Conservation (phyloP, 2,888 invertebrate genomes). For the Trissolcus brochymenae region DNA sequence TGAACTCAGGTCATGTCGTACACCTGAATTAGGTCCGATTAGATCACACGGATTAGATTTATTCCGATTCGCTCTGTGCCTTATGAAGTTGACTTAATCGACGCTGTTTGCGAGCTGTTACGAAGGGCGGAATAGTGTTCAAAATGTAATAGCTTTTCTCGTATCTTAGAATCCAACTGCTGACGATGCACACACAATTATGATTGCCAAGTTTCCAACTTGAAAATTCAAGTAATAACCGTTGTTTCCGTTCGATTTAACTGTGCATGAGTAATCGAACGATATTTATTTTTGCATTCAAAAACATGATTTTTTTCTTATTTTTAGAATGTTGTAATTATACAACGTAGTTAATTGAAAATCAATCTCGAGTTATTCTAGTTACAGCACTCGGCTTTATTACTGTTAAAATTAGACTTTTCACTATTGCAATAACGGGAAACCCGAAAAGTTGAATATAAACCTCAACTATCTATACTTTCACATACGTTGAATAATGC, state of each 20-base stretch:
- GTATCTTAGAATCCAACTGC: conserved; percentile 10
- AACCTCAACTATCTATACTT: not conserved
- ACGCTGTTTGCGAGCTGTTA: conserved; percentile 20
- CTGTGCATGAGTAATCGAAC: no score
- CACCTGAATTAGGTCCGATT: conserved; percentile 27
- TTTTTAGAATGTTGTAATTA: no score
- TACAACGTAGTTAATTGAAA: no score
- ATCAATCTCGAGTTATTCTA: no score
- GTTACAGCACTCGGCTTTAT: no score
- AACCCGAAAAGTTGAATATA: not conserved
- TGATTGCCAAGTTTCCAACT: conserved; percentile 7
- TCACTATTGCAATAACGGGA: not conserved
- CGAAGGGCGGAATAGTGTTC: not conserved
- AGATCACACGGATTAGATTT: conserved; percentile 26
- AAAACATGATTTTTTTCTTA: no score
- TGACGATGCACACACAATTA: conserved; percentile 1
- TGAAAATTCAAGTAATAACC: not conserved
- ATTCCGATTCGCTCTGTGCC: conserved; percentile 24
- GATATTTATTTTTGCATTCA: no score
- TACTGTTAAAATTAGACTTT: no score
- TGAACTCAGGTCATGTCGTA: conserved; percentile 20
- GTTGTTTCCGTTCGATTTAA: not conserved
- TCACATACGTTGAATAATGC: no score
- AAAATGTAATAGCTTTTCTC: conserved; percentile 14
- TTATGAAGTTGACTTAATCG: conserved; percentile 17